Percentiles rank a stretch among this genome's conserved stretches.
Conservation (phyloP, 2,797 vertebrate genomes). For the Scarus forsteni region DNA sequence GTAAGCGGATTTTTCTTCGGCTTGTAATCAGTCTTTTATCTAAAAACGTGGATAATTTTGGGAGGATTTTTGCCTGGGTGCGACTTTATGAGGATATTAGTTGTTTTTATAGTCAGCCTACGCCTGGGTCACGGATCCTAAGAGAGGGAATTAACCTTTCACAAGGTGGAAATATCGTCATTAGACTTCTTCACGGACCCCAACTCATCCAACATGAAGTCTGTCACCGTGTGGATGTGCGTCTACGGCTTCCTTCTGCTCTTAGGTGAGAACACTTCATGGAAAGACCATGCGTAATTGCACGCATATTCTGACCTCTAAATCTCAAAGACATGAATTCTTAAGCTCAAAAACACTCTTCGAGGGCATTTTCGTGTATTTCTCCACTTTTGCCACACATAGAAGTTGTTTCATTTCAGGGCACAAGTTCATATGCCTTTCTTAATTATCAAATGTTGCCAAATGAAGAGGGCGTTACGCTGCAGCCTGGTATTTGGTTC, state of each 20-base stretch:
- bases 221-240: conserved; percentile 79
- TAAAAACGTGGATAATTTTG: conserved; percentile 69
- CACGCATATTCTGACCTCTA: neutral
- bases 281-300: conserved; percentile 9
- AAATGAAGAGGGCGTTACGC: conserved; percentile 15
- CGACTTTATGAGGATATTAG: conserved; percentile 68
- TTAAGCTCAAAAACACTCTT: neutral
- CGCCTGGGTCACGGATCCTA: conserved; percentile 60
- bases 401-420: conserved; percentile 21
- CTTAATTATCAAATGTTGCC: neutral
- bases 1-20: conserved; percentile 44
- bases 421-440: conserved; percentile 10
- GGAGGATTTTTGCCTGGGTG: conserved; percentile 44
- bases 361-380: neutral
- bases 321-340: neutral
- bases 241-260: conserved; percentile 77
- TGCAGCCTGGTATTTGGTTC: conserved; percentile 24
- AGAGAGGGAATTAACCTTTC: conserved; percentile 67
- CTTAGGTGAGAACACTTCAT: conserved; percentile 78
- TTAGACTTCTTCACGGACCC: conserved; percentile 46
- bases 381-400: conserved; percentile 20
- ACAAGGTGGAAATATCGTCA: conserved; percentile 63
- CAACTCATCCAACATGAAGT: conserved; percentile 74
- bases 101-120: conserved; percentile 50
- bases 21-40: conserved; percentile 39